Base-by-base conservation (phyloP, 1,140 invertebrate genomes). In the Caenorhabditis tropicalis region DNA sequence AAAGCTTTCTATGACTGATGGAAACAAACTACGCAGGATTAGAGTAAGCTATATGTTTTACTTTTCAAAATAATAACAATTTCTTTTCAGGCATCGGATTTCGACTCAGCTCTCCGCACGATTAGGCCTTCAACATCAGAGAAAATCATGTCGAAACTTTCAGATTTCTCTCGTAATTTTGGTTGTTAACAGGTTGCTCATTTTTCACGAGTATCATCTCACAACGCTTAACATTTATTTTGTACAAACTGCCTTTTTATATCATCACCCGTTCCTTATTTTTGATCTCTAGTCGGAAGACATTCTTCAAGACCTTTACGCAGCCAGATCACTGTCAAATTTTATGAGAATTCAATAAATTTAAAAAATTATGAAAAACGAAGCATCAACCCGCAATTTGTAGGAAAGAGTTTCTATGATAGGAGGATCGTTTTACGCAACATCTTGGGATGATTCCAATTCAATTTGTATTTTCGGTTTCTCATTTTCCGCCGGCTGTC, bases 101-200 rank as follows among this genome's bases (percentile, higher is more conserved):
- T 70, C 82, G 89, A 27, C 81, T 83, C 46, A 29, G 88, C 88
- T 19, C 27, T 89, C 3, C 74, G 43, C 36, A 56, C 74, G n/a
- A 85, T 90, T 29, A 53, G 86, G n/a, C 87, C 88, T 10, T 89
- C 88, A 7, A 85, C 82, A 12, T 90, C 86, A 19, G 33, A 49
- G 16, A 87, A 86, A 81, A 89, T 83, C 27, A 39, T 74, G 36
- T 39, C 65, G 10, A 39, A 74, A 74, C 36, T 74, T 0, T 43
- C 33, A 0, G 36, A 74, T 43, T 74, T 74, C 9, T 74, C 33
- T 27, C 36, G 36, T 12, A 74, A 43, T 74, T 74, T 43, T n/a
- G 65, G 65, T 74, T 74, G 33, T 12, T 74, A 74, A 43, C 36
- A 3, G 65, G 29, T 46, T 46, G 7, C 7, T 46, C n/a, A n/a